Base-by-base conservation (phyloP, 2,113 vertebrate genomes). In the Propithecus coquereli region DNA sequence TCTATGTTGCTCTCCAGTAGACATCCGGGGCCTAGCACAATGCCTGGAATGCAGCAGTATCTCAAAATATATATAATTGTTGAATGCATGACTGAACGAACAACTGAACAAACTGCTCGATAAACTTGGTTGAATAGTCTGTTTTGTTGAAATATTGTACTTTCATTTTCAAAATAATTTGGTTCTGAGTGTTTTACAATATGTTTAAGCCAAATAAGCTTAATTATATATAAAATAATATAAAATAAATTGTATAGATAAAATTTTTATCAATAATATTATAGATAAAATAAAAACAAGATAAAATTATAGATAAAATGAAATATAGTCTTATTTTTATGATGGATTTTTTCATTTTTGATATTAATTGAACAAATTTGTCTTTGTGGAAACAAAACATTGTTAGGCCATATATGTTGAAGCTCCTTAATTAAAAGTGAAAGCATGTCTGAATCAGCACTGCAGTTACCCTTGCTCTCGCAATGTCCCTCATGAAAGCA, bases 81-180 rank as follows among this genome's bases (percentile, higher is more conserved):
- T 52, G 22, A 90, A n/a, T 77, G 57, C 52, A 59, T 45, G 45
- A 83, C 61, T 32, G 5, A 52, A 89, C 6, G 25, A 71, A 54
- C 22, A 43, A 47, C 2, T 66, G 9, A 93, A 84, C 52, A 22
- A 59, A 50, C 50, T 92, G 1, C 17, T 74, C 87, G 54, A 86
- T 77, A 61, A 92, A 47, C 22, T 73, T 50, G 10, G 12, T 27
- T 79, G 50, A 90, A 5, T 23, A 22, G 40, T 83, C 25, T 59
- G 20, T 66, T 57, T 88, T 68, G 34, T 63, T 66, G 43, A 70
- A 88, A 76, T 4, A 81, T 7, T 54, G 0, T 27, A 45, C 8
- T 82, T 91, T 54, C 45, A 61, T 63, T 76, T 90, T 79, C 17
- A 74, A 76, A 87, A 90, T 52, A n/a, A 50, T 83, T 95, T 93